Base-by-base conservation (phyloP, 1,140 invertebrate species). In the Ceratina australensis region DNA sequence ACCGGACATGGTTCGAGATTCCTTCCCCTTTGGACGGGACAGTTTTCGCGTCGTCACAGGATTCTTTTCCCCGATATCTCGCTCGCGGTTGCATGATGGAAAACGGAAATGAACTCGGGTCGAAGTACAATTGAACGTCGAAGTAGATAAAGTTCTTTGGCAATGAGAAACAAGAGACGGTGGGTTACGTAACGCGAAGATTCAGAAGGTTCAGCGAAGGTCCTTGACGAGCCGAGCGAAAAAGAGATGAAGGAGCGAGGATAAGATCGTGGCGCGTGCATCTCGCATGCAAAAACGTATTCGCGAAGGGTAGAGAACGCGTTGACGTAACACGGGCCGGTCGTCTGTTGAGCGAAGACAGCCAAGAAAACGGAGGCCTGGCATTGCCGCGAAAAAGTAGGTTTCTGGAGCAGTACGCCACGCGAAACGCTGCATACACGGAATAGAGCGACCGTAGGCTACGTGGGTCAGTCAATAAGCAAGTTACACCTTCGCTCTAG, bases 311-410 rank as follows among this genome's bases (percentile, higher is more conserved):
- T 49, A 47, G 16, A 47, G 16, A 22, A 52, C 7, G 18, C 28
- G 52, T 75, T 59, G 66, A 63, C 20, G 56, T 49, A 63, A 71
- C 57, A 15, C 52, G 4, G 18, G 47, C 24, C 26, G 18, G 3
- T 24, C 73, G 74, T 63, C 73, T 73, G 73, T 71, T 64, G 68
- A 13, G 64, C 26, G 72, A 65, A 57, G 64, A 75, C 18, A 54
- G 57, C 47, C 47, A 57, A 77, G 74, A 71, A 71, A 77, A 77
- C 66, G 74, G 74, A 76, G 73, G 73, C 5, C 73, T 76, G 73
- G 73, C 73, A 76, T 76, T 76, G 73, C 73, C 56, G 52, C 63
- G 50, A 50, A 68, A 84, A 83, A 86, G 82, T 82, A 77, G 82
- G 82, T 84, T 84, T 82, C 82, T 82, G 80, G 82, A 84, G 80